phyloP scores from a whole-genome alignment of 2,113 vertebrate species.

The Aix galericulata region DNA sequence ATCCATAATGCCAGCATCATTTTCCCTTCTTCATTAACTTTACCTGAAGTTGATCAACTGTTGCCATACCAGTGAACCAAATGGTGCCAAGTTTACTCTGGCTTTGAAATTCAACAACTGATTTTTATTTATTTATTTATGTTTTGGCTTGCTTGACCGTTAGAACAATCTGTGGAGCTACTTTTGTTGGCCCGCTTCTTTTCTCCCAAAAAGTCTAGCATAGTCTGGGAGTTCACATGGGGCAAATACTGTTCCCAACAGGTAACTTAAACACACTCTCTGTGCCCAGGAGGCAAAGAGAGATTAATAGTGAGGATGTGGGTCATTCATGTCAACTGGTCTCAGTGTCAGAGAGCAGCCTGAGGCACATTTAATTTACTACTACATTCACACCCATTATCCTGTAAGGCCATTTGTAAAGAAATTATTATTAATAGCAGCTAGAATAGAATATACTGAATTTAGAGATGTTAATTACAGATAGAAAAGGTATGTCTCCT shows the following conservation, averaged over 20 bases:
- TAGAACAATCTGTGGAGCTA: background rate
- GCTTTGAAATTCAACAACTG: background rate
- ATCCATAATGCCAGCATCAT: background rate
- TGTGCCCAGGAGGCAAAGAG: background rate
- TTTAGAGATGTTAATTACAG: background rate
- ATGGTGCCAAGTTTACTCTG: background rate
- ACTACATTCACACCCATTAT: background rate
- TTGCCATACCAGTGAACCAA: background rate
- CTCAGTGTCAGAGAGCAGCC: background rate
- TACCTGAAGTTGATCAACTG: background rate
- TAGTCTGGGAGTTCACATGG: background rate
- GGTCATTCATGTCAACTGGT: background rate
- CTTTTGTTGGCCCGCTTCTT: background rate
- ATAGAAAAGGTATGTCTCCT: background rate
- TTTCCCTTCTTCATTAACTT: background rate
- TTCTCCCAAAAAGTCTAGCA: background rate
- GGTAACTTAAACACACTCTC: background rate
- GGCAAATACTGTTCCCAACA: background rate
- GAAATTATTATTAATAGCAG: background rate
- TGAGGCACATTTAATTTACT: background rate
- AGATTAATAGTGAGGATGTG: background rate
- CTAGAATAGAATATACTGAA: background rate
- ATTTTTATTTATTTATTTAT: background rate
- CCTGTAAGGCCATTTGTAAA: background rate
- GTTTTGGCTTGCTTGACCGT: background rate